Percentiles rank a stretch among this genome's conserved stretches.
phyloP scores from a whole-genome alignment of 2,888 invertebrate species.

The Griposia aprilina region DNA sequence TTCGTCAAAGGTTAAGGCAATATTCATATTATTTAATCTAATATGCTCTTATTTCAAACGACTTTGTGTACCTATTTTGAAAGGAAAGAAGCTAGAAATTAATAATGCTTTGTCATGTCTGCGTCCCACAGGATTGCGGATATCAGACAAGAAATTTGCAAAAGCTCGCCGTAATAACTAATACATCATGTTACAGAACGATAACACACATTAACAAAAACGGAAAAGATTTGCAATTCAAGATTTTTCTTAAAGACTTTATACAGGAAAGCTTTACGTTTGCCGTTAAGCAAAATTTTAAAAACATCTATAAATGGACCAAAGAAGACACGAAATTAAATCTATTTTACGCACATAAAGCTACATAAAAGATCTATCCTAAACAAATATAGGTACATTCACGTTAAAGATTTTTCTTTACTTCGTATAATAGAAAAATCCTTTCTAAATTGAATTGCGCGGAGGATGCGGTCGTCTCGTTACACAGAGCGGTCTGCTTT shows the following conservation, averaged over 20 bases:
- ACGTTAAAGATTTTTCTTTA: conserved; percentile 35
- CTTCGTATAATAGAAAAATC: conserved; percentile 48
- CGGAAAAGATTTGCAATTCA: neutral
- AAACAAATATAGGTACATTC: conserved; percentile 18
- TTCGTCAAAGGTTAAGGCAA: neutral
- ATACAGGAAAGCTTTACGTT: neutral
- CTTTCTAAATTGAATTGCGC: conserved; percentile 54
- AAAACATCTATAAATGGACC: neutral
- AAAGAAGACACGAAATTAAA: neutral
- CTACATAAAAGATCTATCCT: conserved; percentile 11
- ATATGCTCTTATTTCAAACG: too few species aligned
- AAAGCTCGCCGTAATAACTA: neutral
- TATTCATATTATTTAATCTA: neutral
- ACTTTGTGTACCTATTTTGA: too few species aligned
- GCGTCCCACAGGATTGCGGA: neutral
- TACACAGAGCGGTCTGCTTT: conserved; percentile 15
- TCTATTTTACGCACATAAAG: conserved; percentile 13
- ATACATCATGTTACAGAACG: too few species aligned
- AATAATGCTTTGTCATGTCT: neutral
- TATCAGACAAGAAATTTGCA: neutral
- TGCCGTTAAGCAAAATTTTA: neutral
- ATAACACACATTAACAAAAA: too few species aligned
- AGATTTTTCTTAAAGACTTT: neutral
- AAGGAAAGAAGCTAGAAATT: too few species aligned
- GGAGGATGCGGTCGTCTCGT: conserved; percentile 6